Base-by-base conservation (phyloP, 2,888 invertebrate species). In the Clusia tigrina region DNA sequence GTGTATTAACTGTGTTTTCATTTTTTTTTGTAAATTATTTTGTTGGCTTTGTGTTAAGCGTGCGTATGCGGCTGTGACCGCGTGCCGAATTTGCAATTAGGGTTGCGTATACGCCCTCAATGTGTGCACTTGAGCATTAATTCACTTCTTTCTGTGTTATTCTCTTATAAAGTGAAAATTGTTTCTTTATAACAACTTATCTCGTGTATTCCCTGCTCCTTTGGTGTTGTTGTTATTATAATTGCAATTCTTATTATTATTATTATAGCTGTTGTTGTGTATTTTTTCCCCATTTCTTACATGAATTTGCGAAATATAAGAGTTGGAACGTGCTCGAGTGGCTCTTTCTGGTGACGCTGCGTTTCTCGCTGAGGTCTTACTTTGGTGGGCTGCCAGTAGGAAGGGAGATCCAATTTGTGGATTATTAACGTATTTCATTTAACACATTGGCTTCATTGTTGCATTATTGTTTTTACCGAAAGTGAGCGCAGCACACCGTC, bases 281-380 rank as follows among this genome's bases (percentile, higher is more conserved):
- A 20, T 48, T 48, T 48, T 20, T 6, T 32, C 6, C 32, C 6
- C 32, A 9, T 32, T 32, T 6, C 32, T 32, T 48, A 48, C 22
- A 22, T 48, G 48, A 48, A 48, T 48, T n/a, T 48, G 48, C 48
- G 18, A 22, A 2, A 20, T 58, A 55, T 60, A 51, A 60, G 60
- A 22, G 55, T 48, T 12, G 38, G 22, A 55, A 60, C 60, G 60
- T 60, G 60, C 55, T 55, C 37, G 37, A 55, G 55, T 55, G 55
- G 3, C n/a, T 42, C 9, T 32, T 22, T 48, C 15, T 6, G 2
- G 48, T 48, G 48, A 3, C 18, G 48, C 22, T 48, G 15, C 48
- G 42, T 17, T n/a, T 3, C 6, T 42, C 6, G 42, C 42, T n/a
- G 42, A 42, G 6, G 15, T 42, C 6, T 24, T 53, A n/a, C 18